A percentile compares a stretch with the other conserved stretches of the same genome.
Conservation (phyloP, 2,797 vertebrate genomes). For the Merluccius polli region DNA sequence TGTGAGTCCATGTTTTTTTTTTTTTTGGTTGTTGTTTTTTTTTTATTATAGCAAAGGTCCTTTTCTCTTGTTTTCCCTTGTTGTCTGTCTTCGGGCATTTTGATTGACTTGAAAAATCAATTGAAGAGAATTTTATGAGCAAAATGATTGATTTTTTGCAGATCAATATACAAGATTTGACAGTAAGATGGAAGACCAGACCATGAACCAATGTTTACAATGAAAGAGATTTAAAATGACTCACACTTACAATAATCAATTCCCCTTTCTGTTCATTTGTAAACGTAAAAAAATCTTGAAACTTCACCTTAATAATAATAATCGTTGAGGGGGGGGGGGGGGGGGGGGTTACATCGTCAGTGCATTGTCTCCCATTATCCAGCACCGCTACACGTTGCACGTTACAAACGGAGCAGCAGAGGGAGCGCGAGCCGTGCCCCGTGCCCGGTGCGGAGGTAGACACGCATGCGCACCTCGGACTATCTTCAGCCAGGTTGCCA, state of each 20-base stretch:
- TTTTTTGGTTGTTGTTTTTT: not conserved
- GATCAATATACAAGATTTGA: slow-evolving; percentile 1
- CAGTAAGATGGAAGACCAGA: not conserved
- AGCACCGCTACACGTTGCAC: slow-evolving; percentile 12
- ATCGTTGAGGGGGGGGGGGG: not conserved
- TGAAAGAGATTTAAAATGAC: not conserved
- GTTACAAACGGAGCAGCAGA: slow-evolving; percentile 53
- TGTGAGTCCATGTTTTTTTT: slow-evolving; percentile 29
- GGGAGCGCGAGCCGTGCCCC: slow-evolving; percentile 56
- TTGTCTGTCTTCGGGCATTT: not conserved
- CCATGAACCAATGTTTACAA: slow-evolving; percentile 1
- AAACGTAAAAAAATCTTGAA: not conserved
- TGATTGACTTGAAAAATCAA: not conserved
- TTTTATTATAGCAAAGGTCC: not conserved
- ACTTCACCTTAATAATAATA: not conserved
- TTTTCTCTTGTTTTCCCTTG: not conserved
- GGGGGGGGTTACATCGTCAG: not conserved
- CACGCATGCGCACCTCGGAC: slow-evolving; percentile 64
- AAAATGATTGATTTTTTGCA: not conserved
- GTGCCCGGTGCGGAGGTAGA: slow-evolving; percentile 46
- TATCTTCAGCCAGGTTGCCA: slow-evolving; percentile 68
- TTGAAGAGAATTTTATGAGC: not conserved
- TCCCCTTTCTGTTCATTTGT: not conserved
- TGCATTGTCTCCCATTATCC: not conserved
- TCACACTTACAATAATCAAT: not conserved